Conservation (phyloP, 1,140 invertebrate species). For the Globodera rostochiensis region DNA sequence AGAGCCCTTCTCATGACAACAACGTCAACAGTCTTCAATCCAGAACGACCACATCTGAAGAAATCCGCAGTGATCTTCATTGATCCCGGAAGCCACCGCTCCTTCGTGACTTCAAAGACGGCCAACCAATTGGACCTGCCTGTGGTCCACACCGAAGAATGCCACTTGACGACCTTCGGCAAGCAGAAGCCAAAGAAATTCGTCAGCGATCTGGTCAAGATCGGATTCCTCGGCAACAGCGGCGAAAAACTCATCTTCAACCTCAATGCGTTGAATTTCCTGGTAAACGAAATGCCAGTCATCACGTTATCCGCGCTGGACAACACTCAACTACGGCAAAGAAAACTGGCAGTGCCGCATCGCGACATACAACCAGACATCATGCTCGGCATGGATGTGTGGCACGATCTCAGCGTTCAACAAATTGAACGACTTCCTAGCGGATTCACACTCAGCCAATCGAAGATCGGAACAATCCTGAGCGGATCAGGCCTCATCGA, state of each 20-base stretch:
- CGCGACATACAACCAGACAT: not conserved
- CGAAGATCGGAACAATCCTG: not conserved
- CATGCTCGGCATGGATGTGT: conserved; percentile 2
- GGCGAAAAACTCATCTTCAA: conserved; percentile 6
- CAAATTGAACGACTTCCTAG: not conserved
- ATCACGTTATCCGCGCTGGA: not conserved
- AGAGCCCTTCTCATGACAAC: not conserved
- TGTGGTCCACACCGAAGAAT: not conserved
- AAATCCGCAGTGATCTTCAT: conserved; percentile 5
- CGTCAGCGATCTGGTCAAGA: not conserved
- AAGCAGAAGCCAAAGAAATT: not conserved
- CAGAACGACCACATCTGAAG: not conserved
- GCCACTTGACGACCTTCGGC: not conserved
- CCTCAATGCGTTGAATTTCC: not conserved
- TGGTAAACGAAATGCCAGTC: not conserved
- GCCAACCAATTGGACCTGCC: not conserved
- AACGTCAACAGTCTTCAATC: not conserved
- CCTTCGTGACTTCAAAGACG: not conserved
- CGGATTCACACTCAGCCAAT: not conserved
- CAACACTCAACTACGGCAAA: not conserved
- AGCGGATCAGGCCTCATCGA: conserved; percentile 4
- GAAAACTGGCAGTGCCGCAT: not conserved
- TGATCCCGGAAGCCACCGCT: conserved; percentile 9
- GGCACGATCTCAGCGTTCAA: not conserved
- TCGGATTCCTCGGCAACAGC: not conserved